These are phyloP conservation scores for Myiagra hebetior DNA, from an alignment of 2,113 vertebrate genomes.

Conservation along the genomic window DNA sequence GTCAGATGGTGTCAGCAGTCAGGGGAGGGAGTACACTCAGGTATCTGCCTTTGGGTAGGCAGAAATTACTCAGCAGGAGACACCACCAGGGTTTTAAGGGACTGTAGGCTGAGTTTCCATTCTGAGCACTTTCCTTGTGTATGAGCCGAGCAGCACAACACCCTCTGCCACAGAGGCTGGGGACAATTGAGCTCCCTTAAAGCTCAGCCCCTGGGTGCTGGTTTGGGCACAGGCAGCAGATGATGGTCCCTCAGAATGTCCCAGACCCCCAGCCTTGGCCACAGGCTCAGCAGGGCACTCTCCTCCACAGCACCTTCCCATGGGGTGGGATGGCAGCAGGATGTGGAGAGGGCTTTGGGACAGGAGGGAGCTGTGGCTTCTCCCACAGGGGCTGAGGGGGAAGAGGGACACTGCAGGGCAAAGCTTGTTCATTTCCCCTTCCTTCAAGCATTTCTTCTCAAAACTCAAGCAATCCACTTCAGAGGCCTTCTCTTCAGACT, in stretches of 20 bases:
- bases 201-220: background rate
- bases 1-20: background rate
- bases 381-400: background rate
- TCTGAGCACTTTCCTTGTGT: background rate
- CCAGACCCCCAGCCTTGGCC: background rate
- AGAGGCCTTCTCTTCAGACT: background rate
- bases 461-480: background rate
- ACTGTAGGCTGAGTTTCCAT: background rate
- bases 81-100: background rate
- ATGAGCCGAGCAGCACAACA: background rate
- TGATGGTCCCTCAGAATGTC: background rate
- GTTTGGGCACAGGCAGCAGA: background rate
- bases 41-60: rapidly evolving
- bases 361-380: rapidly evolving
- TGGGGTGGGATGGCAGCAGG: background rate
- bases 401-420: background rate
- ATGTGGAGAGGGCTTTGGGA: background rate
- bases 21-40: background rate
- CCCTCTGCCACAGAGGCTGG: background rate
- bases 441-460: background rate
- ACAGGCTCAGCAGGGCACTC: background rate
- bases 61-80: background rate
- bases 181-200: background rate
- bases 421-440: background rate
- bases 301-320: background rate